phyloP scores from a whole-genome alignment of 2,113 vertebrate species.

The Herpailurus yagouaroundi region DNA sequence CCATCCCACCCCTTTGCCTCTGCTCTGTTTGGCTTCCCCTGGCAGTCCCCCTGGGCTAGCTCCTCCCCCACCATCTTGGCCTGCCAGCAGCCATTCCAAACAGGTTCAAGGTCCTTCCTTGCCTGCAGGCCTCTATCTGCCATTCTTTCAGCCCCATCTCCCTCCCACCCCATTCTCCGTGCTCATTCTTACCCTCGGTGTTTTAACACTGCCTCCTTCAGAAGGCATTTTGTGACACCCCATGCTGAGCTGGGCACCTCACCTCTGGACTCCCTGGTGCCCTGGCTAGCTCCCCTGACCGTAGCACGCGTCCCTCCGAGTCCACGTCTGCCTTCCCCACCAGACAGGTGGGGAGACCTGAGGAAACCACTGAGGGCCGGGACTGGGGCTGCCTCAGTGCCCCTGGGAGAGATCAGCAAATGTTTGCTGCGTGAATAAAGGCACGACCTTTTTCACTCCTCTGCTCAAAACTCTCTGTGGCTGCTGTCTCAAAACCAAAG shows the following conservation, averaged over 20 bases:
- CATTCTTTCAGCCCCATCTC: fast-evolving
- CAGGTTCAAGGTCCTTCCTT: fast-evolving
- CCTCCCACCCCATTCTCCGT: background rate
- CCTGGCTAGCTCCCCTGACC: background rate
- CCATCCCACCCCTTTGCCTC: fast-evolving
- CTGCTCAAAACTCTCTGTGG: background rate
- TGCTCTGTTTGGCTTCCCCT: background rate
- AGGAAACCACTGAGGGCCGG: background rate
- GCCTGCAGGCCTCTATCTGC: background rate
- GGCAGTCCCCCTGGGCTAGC: background rate
- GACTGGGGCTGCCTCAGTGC: background rate
- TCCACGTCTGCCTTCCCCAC: background rate
- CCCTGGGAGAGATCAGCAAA: background rate
- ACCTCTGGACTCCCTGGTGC: background rate
- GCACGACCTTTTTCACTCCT: background rate
- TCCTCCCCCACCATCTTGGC: fast-evolving
- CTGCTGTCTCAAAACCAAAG: background rate
- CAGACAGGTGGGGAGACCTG: background rate
- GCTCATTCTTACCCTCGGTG: background rate
- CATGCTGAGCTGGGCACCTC: background rate
- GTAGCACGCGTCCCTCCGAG: background rate
- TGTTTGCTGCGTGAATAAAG: background rate
- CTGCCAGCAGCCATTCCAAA: background rate
- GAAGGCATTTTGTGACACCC: background rate
- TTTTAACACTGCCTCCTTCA: background rate